Conservation (phyloP, 2,113 vertebrate genomes). For the Gopherus evgoodei region DNA sequence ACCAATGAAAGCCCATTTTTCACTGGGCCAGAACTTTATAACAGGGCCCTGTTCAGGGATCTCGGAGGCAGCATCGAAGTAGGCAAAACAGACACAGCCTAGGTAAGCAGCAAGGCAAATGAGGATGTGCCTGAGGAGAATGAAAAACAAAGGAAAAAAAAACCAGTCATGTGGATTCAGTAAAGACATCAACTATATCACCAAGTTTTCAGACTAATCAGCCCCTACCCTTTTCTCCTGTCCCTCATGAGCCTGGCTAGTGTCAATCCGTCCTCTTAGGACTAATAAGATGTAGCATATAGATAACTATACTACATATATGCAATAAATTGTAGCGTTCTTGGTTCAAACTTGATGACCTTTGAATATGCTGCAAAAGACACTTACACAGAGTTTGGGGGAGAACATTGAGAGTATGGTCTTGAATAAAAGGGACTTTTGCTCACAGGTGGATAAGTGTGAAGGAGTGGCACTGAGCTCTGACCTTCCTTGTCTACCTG, state of each 20-base stretch:
- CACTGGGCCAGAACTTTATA: conserved; percentile 98
- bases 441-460: neutral
- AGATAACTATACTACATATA: neutral
- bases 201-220: neutral
- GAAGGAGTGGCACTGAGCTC: neutral
- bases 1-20: conserved; percentile 98
- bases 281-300: neutral
- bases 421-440: neutral
- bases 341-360: neutral
- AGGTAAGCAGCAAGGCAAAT: conserved; percentile 96
- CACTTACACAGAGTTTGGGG: neutral
- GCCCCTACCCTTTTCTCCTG: neutral
- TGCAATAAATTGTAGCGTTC: neutral
- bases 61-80: conserved; percentile 94
- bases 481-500: neutral
- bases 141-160: neutral
- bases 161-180: neutral
- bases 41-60: conserved; percentile 96
- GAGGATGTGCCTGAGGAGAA: conserved; percentile 90
- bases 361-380: neutral
- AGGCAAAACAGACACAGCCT: conserved; percentile 97
- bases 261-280: neutral
- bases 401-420: neutral
- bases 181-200: neutral
- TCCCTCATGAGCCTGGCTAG: fast-evolving